Evolutionary conservation across 2,888 invertebrate species (phyloP).

Genomic region (Ypsolopha scabrella): DNA sequence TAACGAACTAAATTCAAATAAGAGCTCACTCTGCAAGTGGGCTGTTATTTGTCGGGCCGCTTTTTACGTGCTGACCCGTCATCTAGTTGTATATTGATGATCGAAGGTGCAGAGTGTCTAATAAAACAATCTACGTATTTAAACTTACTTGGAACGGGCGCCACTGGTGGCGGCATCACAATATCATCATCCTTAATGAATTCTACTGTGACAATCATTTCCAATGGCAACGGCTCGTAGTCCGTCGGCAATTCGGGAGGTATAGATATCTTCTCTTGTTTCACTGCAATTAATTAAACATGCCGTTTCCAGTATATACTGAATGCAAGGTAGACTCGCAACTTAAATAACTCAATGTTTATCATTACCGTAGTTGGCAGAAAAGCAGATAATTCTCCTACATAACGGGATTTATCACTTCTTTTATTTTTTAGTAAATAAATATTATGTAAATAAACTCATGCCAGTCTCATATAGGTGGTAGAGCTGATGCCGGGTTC

Average conservation of each 20-base stretch:
- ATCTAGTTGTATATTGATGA: too few species aligned
- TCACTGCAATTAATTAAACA: slow-evolving; percentile 31
- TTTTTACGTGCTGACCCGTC: too few species aligned
- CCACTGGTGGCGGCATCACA: slow-evolving; percentile 50
- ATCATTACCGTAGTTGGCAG: too few species aligned
- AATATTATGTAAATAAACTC: too few species aligned
- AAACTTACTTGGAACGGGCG: slow-evolving; percentile 44
- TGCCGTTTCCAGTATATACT: neutral
- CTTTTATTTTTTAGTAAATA: too few species aligned
- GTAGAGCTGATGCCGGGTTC: too few species aligned
- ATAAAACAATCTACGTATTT: neutral
- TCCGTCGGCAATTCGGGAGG: slow-evolving; percentile 35
- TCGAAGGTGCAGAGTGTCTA: neutral
- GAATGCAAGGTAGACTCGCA: neutral
- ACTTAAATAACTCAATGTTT: neutral
- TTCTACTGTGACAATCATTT: slow-evolving; percentile 29
- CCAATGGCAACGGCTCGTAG: slow-evolving; percentile 21
- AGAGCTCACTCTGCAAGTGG: too few species aligned
- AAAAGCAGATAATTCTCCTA: too few species aligned
- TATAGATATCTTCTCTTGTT: slow-evolving; percentile 49
- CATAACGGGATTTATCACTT: too few species aligned
- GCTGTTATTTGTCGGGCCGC: too few species aligned
- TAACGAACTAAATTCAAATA: too few species aligned
- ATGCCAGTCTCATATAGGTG: too few species aligned
- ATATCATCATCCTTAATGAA: slow-evolving; percentile 27